phyloP scores from a whole-genome alignment of 2,797 vertebrate species.

The Etheostoma nigrum region DNA sequence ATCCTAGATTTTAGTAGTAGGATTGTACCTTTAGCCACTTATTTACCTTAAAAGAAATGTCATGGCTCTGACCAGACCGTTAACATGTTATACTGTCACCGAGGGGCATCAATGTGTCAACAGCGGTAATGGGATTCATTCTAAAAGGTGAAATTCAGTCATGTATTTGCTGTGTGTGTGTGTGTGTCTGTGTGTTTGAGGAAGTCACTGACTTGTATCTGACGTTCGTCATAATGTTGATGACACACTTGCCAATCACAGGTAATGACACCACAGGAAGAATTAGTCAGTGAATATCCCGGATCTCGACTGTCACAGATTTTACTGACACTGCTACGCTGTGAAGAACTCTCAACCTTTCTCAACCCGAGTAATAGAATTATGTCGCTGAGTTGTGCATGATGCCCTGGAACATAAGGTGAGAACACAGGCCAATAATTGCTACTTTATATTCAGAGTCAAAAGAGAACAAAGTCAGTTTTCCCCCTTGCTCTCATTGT shows the following conservation, averaged over 20 bases:
- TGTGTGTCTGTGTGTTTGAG: not conserved
- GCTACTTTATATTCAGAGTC: constrained; percentile 12
- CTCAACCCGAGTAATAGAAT: constrained; percentile 29
- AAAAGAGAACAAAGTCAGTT: constrained; percentile 6
- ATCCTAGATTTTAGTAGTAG: not conserved
- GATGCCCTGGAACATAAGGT: not conserved
- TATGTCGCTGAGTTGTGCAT: constrained; percentile 11
- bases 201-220: constrained; percentile 17
- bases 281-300: constrained; percentile 40
- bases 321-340: constrained; percentile 22
- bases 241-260: constrained; percentile 47
- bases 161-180: not conserved
- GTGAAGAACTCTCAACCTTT: not conserved
- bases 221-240: constrained; percentile 33
- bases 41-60: not conserved
- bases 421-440: constrained; percentile 1
- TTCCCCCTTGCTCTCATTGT: not conserved
- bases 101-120: constrained; percentile 2
- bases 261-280: constrained; percentile 44
- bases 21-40: not conserved
- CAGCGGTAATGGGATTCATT: constrained; percentile 17
- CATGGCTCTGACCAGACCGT: not conserved
- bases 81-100: not conserved
- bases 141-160: constrained; percentile 22
- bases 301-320: constrained; percentile 27